phyloP scores from a whole-genome alignment of 2,888 invertebrate genomes.

The Sinohyriopsis cumingii region DNA sequence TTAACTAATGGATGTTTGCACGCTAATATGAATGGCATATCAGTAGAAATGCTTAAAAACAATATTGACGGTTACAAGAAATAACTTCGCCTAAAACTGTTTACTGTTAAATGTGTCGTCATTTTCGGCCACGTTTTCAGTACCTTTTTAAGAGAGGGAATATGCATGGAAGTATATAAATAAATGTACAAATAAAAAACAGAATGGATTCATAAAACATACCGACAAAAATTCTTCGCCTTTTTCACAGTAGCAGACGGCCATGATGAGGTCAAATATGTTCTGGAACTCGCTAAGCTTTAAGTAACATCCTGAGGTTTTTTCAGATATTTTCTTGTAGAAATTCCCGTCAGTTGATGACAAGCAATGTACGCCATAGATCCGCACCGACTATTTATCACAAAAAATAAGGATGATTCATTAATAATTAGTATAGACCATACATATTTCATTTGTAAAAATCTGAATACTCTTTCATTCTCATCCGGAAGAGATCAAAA shows the following conservation, averaged over 20 bases:
- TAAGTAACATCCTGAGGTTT: constrained; percentile 42
- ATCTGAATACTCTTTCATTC: neutral
- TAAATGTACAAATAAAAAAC: neutral
- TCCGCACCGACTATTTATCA: constrained; percentile 22
- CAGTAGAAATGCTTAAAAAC: too few relatives aligned
- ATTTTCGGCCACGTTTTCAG: too few relatives aligned
- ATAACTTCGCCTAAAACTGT: too few relatives aligned
- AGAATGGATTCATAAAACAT: constrained; percentile 5
- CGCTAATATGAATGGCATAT: too few relatives aligned
- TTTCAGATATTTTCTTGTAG: constrained; percentile 34
- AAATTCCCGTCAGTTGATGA: constrained; percentile 16
- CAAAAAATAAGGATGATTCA: neutral
- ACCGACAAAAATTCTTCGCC: constrained; percentile 37
- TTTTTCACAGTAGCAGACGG: constrained; percentile 54
- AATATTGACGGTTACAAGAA: too few relatives aligned
- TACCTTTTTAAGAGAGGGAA: neutral
- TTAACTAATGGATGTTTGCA: too few relatives aligned
- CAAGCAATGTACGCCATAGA: constrained; percentile 28
- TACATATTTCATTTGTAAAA: neutral
- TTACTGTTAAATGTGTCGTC: too few relatives aligned
- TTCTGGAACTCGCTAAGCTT: constrained; percentile 39
- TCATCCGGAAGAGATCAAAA: too few relatives aligned
- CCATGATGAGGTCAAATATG: constrained; percentile 54
- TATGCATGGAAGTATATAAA: neutral
- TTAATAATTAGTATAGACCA: constrained; percentile 5